Evolutionary conservation across 2,888 invertebrate genomes (phyloP).

Genomic region (Coecobrya sp.): DNA sequence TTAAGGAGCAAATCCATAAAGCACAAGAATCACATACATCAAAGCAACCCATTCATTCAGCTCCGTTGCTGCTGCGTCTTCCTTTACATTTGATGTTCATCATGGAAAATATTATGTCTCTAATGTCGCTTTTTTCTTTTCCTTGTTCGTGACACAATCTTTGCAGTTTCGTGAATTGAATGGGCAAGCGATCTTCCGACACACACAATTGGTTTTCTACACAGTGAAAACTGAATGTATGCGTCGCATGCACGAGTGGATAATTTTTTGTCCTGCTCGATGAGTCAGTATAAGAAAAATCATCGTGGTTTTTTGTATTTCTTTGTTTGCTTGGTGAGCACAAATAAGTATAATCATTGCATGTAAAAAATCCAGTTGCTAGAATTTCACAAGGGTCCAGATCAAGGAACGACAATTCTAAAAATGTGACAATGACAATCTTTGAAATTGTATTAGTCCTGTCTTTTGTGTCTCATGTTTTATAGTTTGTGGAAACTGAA

Average conservation of each 20-base stretch:
- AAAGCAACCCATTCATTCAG: constrained; percentile 37
- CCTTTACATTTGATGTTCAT: neutral
- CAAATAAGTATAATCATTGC: neutral
- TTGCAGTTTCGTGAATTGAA: constrained; percentile 54
- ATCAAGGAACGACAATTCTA: neutral
- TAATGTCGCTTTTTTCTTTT: constrained; percentile 29
- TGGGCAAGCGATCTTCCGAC: constrained; percentile 45
- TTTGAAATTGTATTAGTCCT: neutral
- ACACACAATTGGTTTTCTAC: constrained; percentile 31
- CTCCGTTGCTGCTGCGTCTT: neutral
- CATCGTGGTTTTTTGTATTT: neutral
- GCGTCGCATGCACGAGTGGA: constrained; percentile 61
- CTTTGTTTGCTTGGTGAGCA: neutral
- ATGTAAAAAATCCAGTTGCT: neutral
- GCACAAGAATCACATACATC: neutral
- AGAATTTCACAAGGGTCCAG: neutral
- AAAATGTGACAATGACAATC: constrained; percentile 21
- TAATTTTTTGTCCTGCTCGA: neutral
- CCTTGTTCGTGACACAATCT: constrained; percentile 39
- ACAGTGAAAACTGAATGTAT: neutral
- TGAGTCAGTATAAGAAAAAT: neutral
- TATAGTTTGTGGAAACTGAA: too few relatives aligned
- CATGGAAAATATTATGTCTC: neutral
- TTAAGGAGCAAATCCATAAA: constrained; percentile 38
- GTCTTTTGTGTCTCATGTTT: too few relatives aligned